Percentiles rank a stretch among this genome's conserved stretches.
These are phyloP conservation scores for Ceratosolen fusciceps DNA, from an alignment of 1,140 invertebrate species.

Conservation along the genomic window DNA sequence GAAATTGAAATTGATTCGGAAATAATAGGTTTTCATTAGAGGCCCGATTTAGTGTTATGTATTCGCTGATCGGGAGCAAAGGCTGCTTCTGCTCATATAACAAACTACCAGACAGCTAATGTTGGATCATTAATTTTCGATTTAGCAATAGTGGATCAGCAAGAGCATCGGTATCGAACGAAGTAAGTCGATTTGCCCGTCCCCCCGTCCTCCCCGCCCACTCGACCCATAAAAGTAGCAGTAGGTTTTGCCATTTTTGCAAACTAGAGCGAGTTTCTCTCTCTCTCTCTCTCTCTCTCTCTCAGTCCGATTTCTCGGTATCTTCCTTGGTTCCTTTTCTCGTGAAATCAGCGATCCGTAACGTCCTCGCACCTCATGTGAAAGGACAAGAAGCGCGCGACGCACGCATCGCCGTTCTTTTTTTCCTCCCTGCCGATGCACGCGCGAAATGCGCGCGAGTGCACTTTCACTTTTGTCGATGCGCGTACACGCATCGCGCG, in stretches of 20 bases:
- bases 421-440: constrained; percentile 24
- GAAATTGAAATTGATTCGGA: neutral
- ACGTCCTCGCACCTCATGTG: constrained; percentile 34
- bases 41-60: neutral
- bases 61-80: neutral
- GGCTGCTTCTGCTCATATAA: neutral
- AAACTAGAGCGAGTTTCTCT: neutral
- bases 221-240: too few species aligned
- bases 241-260: neutral
- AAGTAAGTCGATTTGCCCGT: neutral
- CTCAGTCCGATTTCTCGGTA: neutral
- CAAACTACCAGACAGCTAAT: too few species aligned
- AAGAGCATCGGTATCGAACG: neutral
- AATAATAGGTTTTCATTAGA: neutral
- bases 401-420: constrained; percentile 22
- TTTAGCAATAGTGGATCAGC: neutral
- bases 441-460: neutral
- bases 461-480: constrained; percentile 43
- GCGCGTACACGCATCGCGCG: neutral
- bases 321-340: neutral
- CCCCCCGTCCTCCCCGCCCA: too few species aligned
- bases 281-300: too few species aligned
- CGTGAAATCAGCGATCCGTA: neutral
- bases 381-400: constrained; percentile 36
- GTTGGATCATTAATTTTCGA: neutral